Evolutionary conservation across 2,888 invertebrate genomes (phyloP), one percentile per base, ranked within the genome.

Genomic region (Nineta flava): DNA sequence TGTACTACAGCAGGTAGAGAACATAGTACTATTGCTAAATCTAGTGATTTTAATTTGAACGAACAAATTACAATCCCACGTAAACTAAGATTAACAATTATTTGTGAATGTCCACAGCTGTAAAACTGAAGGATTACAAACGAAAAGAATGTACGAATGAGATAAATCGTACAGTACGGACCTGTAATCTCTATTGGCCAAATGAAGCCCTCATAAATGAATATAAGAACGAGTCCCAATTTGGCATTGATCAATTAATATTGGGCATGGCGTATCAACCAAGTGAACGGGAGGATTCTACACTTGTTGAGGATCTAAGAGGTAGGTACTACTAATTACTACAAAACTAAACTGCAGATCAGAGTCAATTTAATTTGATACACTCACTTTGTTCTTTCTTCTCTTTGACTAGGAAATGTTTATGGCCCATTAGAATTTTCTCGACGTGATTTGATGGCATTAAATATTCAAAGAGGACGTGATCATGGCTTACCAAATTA

Each of bases 401-500:
- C n/a, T 16, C 7, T 6, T n/a, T 46, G 46, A 49, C 32, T 45
- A 57, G 58, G 58, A 3, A 65, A 65, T 52, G 72, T 76, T 13
- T 75, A 75, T 60, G 76, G 76, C 1, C 72, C 75, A 0, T 58
- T 76, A 47, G 75, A 76, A 59, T 75, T 76, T 58, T 73, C 75
- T 2, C 59, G 75, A 48, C 62, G 74, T 42, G 75, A 77, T 60
- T 62, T 76, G 52, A 74, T 76, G 73, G 75, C 76, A 3, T 54
- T 76, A 12, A 76, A 76, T 58, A 72, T 77, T 47, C 75, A 75
- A 60, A 60, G 76, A 51, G 72, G 64, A 1, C 61, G 76, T 48
- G 75, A 76, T 57, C 74, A 75, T 57, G 75, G 74, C 13, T 60
- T 76, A 19, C 76, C 78, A 1, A 77, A 77, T 62, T 79, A 75